A percentile compares a stretch with the other conserved stretches of the same genome.
These are phyloP conservation scores for Dallia pectoralis DNA, from an alignment of 2,797 vertebrate species.

Conservation along the genomic window DNA sequence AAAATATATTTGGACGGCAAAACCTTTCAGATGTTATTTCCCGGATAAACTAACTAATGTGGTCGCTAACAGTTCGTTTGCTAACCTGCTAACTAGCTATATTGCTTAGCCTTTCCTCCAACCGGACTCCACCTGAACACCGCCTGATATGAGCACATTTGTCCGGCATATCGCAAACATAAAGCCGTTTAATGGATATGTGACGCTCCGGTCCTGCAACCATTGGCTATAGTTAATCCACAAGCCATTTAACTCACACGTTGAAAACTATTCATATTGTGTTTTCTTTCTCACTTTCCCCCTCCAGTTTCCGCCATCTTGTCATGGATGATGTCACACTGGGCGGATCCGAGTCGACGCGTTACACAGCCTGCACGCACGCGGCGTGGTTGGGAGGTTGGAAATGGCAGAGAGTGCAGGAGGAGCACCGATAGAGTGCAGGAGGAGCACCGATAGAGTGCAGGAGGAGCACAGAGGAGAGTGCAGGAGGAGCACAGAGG, in stretches of 20 bases:
- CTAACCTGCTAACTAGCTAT: slow-evolving; percentile 51
- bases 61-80: slow-evolving; percentile 43
- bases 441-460: no score
- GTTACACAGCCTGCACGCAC: no score
- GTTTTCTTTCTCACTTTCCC: slow-evolving; percentile 74
- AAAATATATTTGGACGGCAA: neutral
- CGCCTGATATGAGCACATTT: slow-evolving; percentile 45
- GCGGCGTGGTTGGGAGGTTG: no score
- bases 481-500: no score
- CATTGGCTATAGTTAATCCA: neutral
- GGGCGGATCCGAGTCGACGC: slow-evolving; percentile 64
- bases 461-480: no score
- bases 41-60: neutral
- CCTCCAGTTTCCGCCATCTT: slow-evolving; percentile 78
- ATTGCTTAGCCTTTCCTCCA: slow-evolving; percentile 45
- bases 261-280: slow-evolving; percentile 52
- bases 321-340: slow-evolving; percentile 70
- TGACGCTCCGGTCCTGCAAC: neutral
- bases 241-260: slow-evolving; percentile 12
- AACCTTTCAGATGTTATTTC: neutral
- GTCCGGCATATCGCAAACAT: slow-evolving; percentile 44
- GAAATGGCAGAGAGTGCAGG: neutral
- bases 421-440: no score
- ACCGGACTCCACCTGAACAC: neutral
- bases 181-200: neutral